Evolutionary conservation across 2,113 vertebrate species (phyloP), one percentile per base, ranked within the genome.

Genomic region (Leptocoma aspasia): DNA sequence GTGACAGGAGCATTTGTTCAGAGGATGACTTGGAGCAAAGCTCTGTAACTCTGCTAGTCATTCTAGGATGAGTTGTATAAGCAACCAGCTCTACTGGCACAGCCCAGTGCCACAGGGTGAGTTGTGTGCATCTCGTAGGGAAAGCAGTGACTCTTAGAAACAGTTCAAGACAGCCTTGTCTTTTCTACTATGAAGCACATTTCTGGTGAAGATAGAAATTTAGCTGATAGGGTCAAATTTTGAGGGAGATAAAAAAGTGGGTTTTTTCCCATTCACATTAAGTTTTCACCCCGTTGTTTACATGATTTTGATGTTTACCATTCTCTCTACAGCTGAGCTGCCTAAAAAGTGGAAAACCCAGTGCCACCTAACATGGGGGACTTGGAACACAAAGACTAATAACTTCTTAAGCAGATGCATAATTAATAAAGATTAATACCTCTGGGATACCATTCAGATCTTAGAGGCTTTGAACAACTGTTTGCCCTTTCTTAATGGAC

Each of bases 191-290:
- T 26, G n/a, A 76, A 79, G 5, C 6, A 39, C 15, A 56, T 27
- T 44, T 79, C 14, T 85, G 11, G 33, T 45, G 33, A 35, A 87
- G 28, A 39, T 1, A 70, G 7, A 91, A 57, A 50, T 61, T 23
- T 66, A 76, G 8, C 16, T 54, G 11, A 47, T 8, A 28, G 11
- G 16, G 20, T 59, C 15, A 83, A 42, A 39, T 68, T 37, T 37
- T 5, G 37, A 60, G 8, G 2, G 6, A 6, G 2, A 5, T 2
- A 1, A 28, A 27, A 53, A n/a, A 15, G 3, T 17, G 9, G 1
- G 6, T 27, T 73, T 13, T 89, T 84, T 23, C 37, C 37, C 16
- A 57, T 75, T 42, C 47, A 33, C 1, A 16, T 30, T 41, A 82
- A 41, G 11, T 8, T 53, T 31, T 11, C 13, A 17, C 8, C 9